These are phyloP conservation scores for Tautogolabrus adspersus DNA, from an alignment of 2,113 vertebrate genomes.

Conservation along the genomic window DNA sequence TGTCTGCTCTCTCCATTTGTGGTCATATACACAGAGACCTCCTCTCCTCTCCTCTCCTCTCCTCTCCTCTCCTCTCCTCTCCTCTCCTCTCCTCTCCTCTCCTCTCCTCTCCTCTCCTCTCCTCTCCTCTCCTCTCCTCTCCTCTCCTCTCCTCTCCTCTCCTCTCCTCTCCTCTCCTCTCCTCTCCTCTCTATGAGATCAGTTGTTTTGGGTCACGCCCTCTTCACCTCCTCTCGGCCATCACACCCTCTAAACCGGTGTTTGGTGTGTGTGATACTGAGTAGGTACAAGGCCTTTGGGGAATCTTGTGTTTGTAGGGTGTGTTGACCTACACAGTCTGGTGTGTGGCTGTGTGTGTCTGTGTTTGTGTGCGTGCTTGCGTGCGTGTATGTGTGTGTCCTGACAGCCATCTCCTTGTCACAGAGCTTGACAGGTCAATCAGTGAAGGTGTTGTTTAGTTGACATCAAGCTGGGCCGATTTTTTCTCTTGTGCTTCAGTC, in stretches of 20 bases:
- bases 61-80: slow-evolving; percentile 33
- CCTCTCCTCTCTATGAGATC: slow-evolving; percentile 62
- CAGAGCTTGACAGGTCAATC: slow-evolving; percentile 68
- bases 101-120: slow-evolving; percentile 40
- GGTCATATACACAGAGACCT: slow-evolving; percentile 75
- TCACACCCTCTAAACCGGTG: slow-evolving; percentile 58
- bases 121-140: slow-evolving; percentile 44
- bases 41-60: slow-evolving; percentile 41
- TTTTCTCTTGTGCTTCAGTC: slow-evolving; percentile 15
- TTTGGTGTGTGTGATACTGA: slow-evolving; percentile 71
- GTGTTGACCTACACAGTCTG: slow-evolving; percentile 77
- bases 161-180: slow-evolving; percentile 39
- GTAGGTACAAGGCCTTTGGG: slow-evolving; percentile 80
- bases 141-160: slow-evolving; percentile 36
- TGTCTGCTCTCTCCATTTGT: slow-evolving; percentile 83
- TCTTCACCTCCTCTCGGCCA: slow-evolving; percentile 44
- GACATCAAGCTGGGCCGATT: slow-evolving; percentile 51
- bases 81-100: slow-evolving; percentile 36
- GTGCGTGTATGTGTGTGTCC: slow-evolving; percentile 63
- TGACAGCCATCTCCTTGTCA: slow-evolving; percentile 71
- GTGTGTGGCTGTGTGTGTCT: slow-evolving; percentile 7
- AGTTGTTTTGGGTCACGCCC: slow-evolving; percentile 58
- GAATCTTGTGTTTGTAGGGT: slow-evolving; percentile 76
- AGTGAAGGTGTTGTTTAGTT: slow-evolving; percentile 65
- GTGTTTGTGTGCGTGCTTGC: slow-evolving; percentile 55